Base-by-base conservation (phyloP, 2,113 vertebrate genomes). In the Dicrurus megarhynchus region DNA sequence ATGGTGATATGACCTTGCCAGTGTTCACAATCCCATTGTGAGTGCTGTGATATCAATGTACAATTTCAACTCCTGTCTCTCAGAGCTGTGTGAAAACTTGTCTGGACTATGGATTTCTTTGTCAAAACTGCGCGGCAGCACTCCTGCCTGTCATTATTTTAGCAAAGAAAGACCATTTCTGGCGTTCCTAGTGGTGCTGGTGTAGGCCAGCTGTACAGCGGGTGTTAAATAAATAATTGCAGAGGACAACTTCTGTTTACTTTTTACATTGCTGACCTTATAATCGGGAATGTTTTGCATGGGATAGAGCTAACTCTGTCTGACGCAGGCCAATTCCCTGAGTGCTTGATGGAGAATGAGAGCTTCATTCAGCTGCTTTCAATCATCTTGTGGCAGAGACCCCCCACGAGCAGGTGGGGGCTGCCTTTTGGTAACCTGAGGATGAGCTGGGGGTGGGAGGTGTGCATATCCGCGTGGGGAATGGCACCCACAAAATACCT, bases 281-380 rank as follows among this genome's bases (percentile, higher is more conserved):
- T 84, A 76, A 93, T 74, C 0, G 1, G 76, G 95, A 92, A 78
- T 81, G 83, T 67, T 84, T 93, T 90, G 89, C 7, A 3, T 2
- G 1, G 89, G 64, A 35, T 30, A 44, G 32, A 94, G 70, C 87
- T 85, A 7, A 57, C 85, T 71, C 73, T 44, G 70, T 70, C 65
- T 90, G 64, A 85, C 7, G 28, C 42, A 69, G 78, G n/a, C 67
- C 64, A 69, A 88, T 91, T 95, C 91, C 89, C 73, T 32, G 71
- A 52, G 91, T 0, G 1, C 91, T 80, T 44, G 7, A 9, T 65
- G 78, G 70, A 41, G 94, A 87, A n/a, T 5, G 57, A 94, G 87
- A 87, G 82, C 67, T 93, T 87, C 87, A 67, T 91, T 94, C 93
- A 89, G 89, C 87, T 95, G 96, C 93, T 95, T 91, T 87, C 87